Evolutionary conservation across 2,888 invertebrate genomes (phyloP), one percentile per base, ranked within the genome.

Genomic region (Calliscelio sp.): DNA sequence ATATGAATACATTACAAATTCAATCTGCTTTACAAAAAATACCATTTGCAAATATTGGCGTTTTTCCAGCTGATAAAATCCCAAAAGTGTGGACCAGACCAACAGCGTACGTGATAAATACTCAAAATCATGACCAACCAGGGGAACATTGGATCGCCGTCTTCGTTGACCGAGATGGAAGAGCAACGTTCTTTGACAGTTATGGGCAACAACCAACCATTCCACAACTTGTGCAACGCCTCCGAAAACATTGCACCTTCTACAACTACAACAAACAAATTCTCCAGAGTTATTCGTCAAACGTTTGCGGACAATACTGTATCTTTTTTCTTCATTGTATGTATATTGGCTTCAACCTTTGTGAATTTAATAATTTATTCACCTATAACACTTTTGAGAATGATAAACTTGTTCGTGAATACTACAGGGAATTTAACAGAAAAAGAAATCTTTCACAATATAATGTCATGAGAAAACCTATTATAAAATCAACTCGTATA

Each of bases 91-190:
- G 66, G 51, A 2, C 35, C 0, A 32, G 4, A 35, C 66, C 66
- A 7, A 11, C 53, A n/a, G 53, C 38, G 5, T 35, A 16, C 6
- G 11, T 66, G 10, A 14, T 51, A 0, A 66, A 66, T n/a, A 66
- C 66, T 0, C 8, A 66, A 2, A 35, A 35, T 2, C 51, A 66
- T 51, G 24, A 32, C 1, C 11, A 66, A 14, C 22, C 66, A 0
- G 51, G 66, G 38, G 35, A 66, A 38, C 51, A 66, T 20, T 66
- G 51, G 66, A 20, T 66, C 49, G 65, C 65, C 0, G 28, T 65
- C 6, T 49, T 6, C 11, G 49, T 65, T 32, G n/a, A 65, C 24
- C 20, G 41, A 61, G n/a, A 22, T 24, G 65, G 49, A 7, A 5
- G 18, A 28, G 65, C 25, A 20, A 18, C 28, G 8, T 65, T 24